A percentile compares a stretch with the other conserved stretches of the same genome.
phyloP scores from a whole-genome alignment of 2,797 vertebrate species.

The Parotocinclus haroldoi region DNA sequence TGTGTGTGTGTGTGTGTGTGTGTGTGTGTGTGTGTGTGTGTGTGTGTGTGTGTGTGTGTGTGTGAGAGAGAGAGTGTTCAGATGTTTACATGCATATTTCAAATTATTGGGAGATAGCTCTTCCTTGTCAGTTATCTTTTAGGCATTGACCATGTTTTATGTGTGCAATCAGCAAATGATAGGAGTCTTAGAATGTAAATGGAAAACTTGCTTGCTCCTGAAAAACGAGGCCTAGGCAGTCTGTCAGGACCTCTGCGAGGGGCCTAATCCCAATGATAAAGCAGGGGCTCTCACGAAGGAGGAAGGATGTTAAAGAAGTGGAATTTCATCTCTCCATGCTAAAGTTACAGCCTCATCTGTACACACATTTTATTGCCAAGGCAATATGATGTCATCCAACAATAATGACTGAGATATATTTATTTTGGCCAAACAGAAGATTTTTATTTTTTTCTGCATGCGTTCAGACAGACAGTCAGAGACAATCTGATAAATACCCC shows the following conservation, averaged over 20 bases:
- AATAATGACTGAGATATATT: constrained; percentile 69
- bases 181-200: constrained; percentile 46
- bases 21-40: too few species aligned
- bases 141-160: constrained; percentile 21
- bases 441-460: not conserved
- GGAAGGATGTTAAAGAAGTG: constrained; percentile 59
- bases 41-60: not conserved
- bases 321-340: constrained; percentile 70
- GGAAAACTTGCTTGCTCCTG: constrained; percentile 9
- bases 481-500: not conserved
- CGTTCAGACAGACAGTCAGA: not conserved
- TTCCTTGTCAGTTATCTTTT: constrained; percentile 39
- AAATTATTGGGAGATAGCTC: constrained; percentile 18
- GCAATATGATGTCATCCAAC: constrained; percentile 72
- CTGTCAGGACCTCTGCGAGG: constrained; percentile 34
- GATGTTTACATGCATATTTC: constrained; percentile 7
- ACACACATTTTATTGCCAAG: constrained; percentile 73
- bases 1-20: too few species aligned
- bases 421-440: constrained; percentile 58
- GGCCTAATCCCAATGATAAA: constrained; percentile 58
- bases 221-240: constrained; percentile 41
- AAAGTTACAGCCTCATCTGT: constrained; percentile 59
- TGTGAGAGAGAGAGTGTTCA: constrained; percentile 4
- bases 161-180: constrained; percentile 46
- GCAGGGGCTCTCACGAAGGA: constrained; percentile 63